Evolutionary conservation across 2,797 vertebrate genomes (phyloP).

Genomic region (Epinephelus awoara): DNA sequence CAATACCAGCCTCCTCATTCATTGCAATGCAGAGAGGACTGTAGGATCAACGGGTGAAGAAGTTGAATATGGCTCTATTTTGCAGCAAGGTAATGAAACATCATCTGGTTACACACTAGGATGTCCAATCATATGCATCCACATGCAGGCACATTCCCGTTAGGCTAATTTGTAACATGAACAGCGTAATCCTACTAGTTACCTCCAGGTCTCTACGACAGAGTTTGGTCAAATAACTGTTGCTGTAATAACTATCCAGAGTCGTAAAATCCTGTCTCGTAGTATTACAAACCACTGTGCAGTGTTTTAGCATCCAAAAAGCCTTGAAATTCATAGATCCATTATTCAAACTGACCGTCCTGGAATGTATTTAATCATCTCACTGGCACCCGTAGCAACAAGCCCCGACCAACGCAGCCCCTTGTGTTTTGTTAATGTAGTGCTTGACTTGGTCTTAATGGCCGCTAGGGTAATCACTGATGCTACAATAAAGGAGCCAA

Average conservation of each 20-base stretch:
- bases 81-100: background rate
- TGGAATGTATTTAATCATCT: slow-evolving; percentile 9
- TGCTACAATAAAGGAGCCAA: background rate
- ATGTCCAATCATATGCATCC: background rate
- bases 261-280: background rate
- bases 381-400: background rate
- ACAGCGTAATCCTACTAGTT: background rate
- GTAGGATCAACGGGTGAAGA: background rate
- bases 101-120: background rate
- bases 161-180: background rate
- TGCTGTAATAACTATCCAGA: background rate
- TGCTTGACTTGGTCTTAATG: background rate
- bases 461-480: background rate
- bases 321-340: background rate
- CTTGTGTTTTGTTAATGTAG: background rate
- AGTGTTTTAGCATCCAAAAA: slow-evolving; percentile 8
- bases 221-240: background rate
- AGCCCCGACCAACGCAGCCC: background rate
- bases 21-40: background rate
- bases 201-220: too few species aligned
- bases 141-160: background rate
- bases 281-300: background rate
- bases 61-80: background rate
- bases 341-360: background rate
- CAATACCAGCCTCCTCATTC: background rate